Conservation (phyloP, 2,113 vertebrate genomes). For the Tetrax tetrax region DNA sequence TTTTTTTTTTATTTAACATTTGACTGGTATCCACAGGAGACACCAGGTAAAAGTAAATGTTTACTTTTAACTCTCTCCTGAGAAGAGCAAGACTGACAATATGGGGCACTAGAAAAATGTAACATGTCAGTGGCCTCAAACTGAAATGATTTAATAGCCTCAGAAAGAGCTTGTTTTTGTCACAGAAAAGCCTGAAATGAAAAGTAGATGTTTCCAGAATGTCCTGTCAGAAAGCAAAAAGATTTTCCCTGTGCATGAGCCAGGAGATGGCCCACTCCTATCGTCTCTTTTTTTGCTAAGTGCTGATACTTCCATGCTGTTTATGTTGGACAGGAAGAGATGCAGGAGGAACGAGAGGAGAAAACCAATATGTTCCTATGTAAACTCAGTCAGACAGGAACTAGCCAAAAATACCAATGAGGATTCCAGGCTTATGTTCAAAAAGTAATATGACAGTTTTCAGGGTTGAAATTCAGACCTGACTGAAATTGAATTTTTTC, state of each 20-base stretch:
- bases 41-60: constrained; percentile 17
- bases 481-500: not conserved
- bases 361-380: constrained; percentile 2
- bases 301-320: not conserved
- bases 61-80: constrained; percentile 51
- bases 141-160: constrained; percentile 45
- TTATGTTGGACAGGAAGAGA: not conserved
- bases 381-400: constrained; percentile 27
- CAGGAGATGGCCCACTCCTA: not conserved
- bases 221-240: constrained; percentile 6
- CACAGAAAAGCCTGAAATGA: not conserved
- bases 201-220: constrained; percentile 27
- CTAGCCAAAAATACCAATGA: constrained; percentile 23
- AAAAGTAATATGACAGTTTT: not conserved
- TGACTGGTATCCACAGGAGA: not conserved
- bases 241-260: not conserved
- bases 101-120: constrained; percentile 34
- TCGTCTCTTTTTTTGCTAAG: not conserved
- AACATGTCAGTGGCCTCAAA: constrained; percentile 44
- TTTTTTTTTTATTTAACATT: not conserved
- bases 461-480: not conserved
- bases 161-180: constrained; percentile 27
- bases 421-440: not conserved
- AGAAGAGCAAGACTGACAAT: constrained; percentile 46
- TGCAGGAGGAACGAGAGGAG: not conserved